Base-by-base conservation (phyloP, 2,888 invertebrate species). In the Osmoderma eremita region DNA sequence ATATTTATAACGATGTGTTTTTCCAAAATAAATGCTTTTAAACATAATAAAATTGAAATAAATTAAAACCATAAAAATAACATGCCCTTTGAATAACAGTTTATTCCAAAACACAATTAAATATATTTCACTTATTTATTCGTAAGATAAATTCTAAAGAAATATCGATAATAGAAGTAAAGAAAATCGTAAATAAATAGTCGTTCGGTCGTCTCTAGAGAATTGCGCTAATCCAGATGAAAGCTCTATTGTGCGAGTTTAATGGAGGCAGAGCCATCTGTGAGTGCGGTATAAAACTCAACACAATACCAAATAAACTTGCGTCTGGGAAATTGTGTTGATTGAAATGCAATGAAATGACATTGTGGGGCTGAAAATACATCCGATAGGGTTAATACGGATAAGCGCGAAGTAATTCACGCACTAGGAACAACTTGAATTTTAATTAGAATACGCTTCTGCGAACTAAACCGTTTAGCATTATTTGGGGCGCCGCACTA, bases 141-240 rank as follows among this genome's bases (percentile, higher is more conserved):
- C 6, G 30, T 4, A 1, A 58, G 24, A 38, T 17, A 20, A 39
- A 30, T 45, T 61, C 36, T 15, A n/a, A 67, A 62, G 30, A 50
- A 61, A 51, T 67, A 45, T 67, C 62, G 22, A 61, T 67, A 67
- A 62, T 62, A 62, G 61, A 54, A 51, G 49, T 49, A 66, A 68
- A 69, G 73, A 71, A 73, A 71, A 69, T 71, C 69, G 66, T 70
- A 75, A 76, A 76, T 75, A 76, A 78, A 76, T 75, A 75, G 72
- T 71, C 71, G 74, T 45, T 62, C 72, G 72, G 71, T 72, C 73
- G 75, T 78, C 79, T 76, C 78, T 68, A 74, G 79, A 77, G 78
- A 75, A 75, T 76, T 74, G 75, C 79, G 79, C 80, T 80, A 80
- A 80, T 80, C 80, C 79, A 75, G 78, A 80, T 80, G 78, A 80